Evolutionary conservation across 1,140 invertebrate genomes (phyloP), one percentile per base, ranked within the genome.

Genomic region (Drosophila sturtevanti): DNA sequence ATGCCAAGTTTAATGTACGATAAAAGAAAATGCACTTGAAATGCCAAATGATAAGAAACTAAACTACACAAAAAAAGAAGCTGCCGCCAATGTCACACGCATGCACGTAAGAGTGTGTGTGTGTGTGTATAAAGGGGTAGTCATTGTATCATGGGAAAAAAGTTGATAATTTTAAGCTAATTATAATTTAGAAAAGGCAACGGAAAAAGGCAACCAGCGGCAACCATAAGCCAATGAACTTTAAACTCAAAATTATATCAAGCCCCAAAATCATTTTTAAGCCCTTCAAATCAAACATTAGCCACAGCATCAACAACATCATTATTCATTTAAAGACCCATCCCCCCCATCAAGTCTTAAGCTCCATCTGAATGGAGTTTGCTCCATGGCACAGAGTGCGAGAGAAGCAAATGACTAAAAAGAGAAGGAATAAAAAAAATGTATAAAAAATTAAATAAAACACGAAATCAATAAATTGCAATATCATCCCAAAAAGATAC

Each of bases 381-480:
- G n/a, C n/a, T n/a, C n/a, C n/a, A n/a, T n/a, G n/a, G n/a, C n/a
- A n/a, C n/a, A n/a, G n/a, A n/a, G n/a, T n/a, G n/a, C n/a, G n/a
- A n/a, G n/a, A 80, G 14, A 44, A 2, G 1, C 38, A 75, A 65
- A 58, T 14, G 65, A 16, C 55, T 56, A 31, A 70, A 54, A 62
- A 48, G 34, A 61, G 68, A 76, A n/a, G n/a, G n/a, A n/a, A n/a
- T n/a, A n/a, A 62, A 6, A 6, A 31, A 1, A 31, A 31, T 31
- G 27, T 64, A 76, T 72, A 64, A 68, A 67, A 76, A 87, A 87
- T 82, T 79, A 79, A 82, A 86, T 73, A 71, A 79, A 72, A 76
- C 76, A 66, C 66, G 75, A 82, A 82, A 87, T 87, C 82, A 89
- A 87, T 87, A 87, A 89, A 89, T 82, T 87, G 84, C 84, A 82